These are phyloP conservation scores for Pristionchus entomophagus DNA, from an alignment of 2,888 invertebrate species.

Conservation along the genomic window DNA sequence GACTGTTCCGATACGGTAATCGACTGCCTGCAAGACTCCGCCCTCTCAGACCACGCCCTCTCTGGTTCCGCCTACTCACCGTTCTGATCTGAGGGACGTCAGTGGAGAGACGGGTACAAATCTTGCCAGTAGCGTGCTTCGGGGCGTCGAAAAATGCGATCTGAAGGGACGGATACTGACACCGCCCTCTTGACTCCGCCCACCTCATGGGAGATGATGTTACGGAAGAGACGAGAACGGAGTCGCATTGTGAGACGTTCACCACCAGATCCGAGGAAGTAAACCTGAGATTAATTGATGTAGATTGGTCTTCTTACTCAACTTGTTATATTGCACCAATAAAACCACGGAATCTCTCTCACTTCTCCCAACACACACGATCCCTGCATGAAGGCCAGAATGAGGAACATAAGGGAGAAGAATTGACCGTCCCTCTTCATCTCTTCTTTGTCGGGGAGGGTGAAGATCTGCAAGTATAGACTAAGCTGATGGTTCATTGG, in stretches of 20 bases:
- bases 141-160: conserved; percentile 78
- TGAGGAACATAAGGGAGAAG: conserved; percentile 77
- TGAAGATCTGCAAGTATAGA: conserved; percentile 57
- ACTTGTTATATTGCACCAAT: too few species aligned
- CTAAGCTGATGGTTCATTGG: neutral
- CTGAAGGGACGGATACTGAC: conserved; percentile 53
- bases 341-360: too few species aligned
- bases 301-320: too few species aligned
- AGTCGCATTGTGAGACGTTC: conserved; percentile 76
- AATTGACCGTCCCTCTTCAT: conserved; percentile 75
- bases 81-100: conserved; percentile 78
- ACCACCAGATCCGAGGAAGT: conserved; percentile 72
- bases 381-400: conserved; percentile 77
- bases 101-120: conserved; percentile 77
- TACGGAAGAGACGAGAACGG: conserved; percentile 76
- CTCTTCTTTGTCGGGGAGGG: conserved; percentile 70
- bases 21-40: conserved; percentile 76
- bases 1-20: conserved; percentile 76
- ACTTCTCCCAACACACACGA: conserved; percentile 74
- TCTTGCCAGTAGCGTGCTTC: conserved; percentile 76
- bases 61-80: conserved; percentile 48
- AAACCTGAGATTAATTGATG: conserved; percentile 6
- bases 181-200: neutral
- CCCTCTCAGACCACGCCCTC: neutral
- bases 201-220: conserved; percentile 77